phyloP scores from a whole-genome alignment of 53 echinoderm and acorn worm species.

The Arbacia lixula region DNA sequence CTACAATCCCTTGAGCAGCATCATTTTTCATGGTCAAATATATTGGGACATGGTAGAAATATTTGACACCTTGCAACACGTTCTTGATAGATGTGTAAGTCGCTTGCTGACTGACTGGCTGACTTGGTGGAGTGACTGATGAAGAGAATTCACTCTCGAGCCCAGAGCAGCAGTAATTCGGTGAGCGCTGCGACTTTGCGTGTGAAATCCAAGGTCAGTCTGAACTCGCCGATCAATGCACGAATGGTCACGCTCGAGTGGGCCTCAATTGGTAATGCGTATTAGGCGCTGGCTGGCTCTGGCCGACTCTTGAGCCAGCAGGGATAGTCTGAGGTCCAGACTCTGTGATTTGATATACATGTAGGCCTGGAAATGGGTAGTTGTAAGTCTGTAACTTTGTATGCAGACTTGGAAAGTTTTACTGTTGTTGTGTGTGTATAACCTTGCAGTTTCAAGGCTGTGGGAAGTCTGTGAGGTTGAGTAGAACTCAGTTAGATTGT shows the following conservation, averaged over 20 bases:
- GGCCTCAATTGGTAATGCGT: conserved; percentile 60
- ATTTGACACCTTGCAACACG: conserved; percentile 1
- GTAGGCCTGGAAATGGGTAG: too few relatives aligned
- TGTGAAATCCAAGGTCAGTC: conserved; percentile 52
- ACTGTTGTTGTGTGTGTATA: too few relatives aligned
- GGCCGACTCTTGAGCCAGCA: conserved; percentile 36
- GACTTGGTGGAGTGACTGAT: too few relatives aligned
- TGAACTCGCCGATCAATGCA: conserved; percentile 46
- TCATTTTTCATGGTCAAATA: neutral
- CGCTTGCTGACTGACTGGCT: neutral
- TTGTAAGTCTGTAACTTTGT: too few relatives aligned
- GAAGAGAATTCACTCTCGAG: neutral
- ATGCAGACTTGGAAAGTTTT: neutral
- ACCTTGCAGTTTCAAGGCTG: too few relatives aligned
- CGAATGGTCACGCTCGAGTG: conserved; percentile 38
- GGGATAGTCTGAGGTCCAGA: too few relatives aligned
- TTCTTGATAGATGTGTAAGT: too few relatives aligned
- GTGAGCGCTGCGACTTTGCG: conserved; percentile 28
- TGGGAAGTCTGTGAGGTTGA: too few relatives aligned
- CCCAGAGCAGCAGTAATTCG: conserved; percentile 29
- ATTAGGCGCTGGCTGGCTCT: conserved; percentile 38
- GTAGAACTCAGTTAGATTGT: too few relatives aligned
- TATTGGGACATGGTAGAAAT: neutral
- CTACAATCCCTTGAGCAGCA: too few relatives aligned
- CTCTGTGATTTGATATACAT: too few relatives aligned